Conservation (phyloP, 1,140 invertebrate species). For the Drosophila persimilis region DNA sequence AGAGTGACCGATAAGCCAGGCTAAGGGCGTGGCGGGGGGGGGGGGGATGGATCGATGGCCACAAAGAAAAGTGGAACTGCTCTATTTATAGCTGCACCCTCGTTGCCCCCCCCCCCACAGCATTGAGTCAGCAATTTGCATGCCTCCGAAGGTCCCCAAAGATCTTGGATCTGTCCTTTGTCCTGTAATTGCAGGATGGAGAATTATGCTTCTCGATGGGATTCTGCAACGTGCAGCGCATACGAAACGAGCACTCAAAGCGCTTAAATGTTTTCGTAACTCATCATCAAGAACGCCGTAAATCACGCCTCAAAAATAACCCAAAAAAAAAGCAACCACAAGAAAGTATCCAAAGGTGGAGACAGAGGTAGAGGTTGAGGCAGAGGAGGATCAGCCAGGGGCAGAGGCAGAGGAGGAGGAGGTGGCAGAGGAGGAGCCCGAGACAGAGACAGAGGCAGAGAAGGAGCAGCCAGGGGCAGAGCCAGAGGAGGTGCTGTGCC, state of each 20-base stretch:
- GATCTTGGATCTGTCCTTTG: not conserved
- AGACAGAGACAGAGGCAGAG: no score
- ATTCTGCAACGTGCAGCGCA: slow-evolving; percentile 50
- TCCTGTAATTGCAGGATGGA: slow-evolving; percentile 38
- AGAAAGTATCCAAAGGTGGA: not conserved
- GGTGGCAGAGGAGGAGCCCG: not conserved
- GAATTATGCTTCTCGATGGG: slow-evolving; percentile 41
- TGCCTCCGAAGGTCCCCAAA: not conserved
- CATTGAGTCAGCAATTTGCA: slow-evolving; percentile 27
- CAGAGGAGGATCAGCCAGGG: no score
- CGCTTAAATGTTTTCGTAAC: slow-evolving; percentile 61
- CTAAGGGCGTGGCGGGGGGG: not conserved
- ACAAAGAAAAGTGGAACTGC: slow-evolving; percentile 24
- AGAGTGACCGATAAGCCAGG: slow-evolving; percentile 60
- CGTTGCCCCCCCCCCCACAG: no score
- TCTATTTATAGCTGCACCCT: slow-evolving; percentile 45
- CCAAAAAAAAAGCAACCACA: no score
- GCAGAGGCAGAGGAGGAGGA: no score
- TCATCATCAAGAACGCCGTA: slow-evolving; percentile 51
- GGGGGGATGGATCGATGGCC: not conserved
- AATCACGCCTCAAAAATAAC: slow-evolving; percentile 55
- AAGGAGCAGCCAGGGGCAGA: no score
- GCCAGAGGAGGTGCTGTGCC: not conserved
- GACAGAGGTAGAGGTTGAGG: not conserved
- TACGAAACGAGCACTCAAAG: slow-evolving; percentile 18